Conservation (phyloP, 2,888 invertebrate species). For the Adelognathus sp. region DNA sequence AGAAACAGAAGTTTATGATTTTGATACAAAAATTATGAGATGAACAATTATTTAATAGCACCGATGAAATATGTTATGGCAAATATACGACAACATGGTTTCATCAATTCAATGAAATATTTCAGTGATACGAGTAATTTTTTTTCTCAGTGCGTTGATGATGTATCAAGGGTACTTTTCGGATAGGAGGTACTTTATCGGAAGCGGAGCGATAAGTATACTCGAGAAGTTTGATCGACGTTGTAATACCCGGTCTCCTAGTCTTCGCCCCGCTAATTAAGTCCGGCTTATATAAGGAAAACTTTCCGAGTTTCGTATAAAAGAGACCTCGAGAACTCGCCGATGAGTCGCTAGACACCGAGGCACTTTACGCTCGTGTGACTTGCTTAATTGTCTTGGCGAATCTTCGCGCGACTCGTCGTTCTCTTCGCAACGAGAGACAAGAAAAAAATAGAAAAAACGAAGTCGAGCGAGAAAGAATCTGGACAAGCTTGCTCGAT, state of each 20-base stretch:
- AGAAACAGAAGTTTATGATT: no score
- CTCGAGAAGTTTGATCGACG: constrained; percentile 8
- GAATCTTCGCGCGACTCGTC: background rate
- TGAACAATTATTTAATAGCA: no score
- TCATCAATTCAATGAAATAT: no score
- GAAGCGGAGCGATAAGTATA: background rate
- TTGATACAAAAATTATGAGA: no score
- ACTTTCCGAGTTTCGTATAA: background rate
- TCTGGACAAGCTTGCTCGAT: background rate
- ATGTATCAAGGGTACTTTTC: background rate
- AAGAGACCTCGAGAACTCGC: background rate
- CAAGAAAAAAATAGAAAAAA: background rate
- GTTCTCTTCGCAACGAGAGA: background rate
- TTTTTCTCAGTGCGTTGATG: background rate
- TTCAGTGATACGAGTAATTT: no score
- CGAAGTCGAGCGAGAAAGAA: background rate
- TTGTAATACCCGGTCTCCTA: background rate
- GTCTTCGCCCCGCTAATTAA: constrained; percentile 19
- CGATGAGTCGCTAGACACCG: background rate
- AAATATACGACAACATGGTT: no score
- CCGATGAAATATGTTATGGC: no score
- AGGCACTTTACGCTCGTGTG: constrained; percentile 12
- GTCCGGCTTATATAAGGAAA: constrained; percentile 9
- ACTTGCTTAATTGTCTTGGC: constrained; percentile 13
- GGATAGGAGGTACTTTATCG: background rate